These are phyloP conservation scores for Larimichthys polyactis DNA, from an alignment of 2,113 vertebrate genomes.

Conservation along the genomic window DNA sequence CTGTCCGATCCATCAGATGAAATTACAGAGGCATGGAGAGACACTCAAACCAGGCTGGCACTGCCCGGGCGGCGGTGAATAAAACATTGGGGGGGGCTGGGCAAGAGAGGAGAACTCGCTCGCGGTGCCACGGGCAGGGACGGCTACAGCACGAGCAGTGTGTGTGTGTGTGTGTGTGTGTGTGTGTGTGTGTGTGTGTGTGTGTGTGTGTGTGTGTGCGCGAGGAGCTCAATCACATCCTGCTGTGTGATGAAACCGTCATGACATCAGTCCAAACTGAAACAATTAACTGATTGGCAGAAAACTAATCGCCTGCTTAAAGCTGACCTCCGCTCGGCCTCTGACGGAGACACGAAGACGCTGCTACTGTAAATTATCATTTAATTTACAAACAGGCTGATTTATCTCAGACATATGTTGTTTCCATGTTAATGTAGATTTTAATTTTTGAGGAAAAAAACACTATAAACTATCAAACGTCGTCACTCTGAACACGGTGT, in stretches of 20 bases:
- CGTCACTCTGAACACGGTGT: no score
- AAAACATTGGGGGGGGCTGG: constrained; percentile 77
- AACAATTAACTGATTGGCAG: background rate
- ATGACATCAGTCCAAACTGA: background rate
- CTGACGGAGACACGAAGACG: no score
- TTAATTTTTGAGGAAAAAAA: no score
- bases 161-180: background rate
- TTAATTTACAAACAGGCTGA: no score
- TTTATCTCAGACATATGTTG: no score
- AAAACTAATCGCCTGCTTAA: no score
- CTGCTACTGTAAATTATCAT: no score
- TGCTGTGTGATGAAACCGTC: constrained; percentile 12
- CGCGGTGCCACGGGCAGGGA: constrained; percentile 22
- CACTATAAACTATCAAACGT: no score
- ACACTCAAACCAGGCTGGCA: constrained; percentile 82
- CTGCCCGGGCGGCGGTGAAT: constrained; percentile 80
- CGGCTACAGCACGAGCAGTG: background rate
- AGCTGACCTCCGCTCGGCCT: no score
- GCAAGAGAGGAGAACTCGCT: constrained; percentile 18
- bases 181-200: background rate
- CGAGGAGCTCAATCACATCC: constrained; percentile 24
- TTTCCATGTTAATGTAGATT: no score
- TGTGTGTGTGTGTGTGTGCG: background rate
- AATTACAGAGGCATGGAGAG: constrained; percentile 83
- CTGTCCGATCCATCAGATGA: constrained; percentile 81